Evolutionary conservation across 2,113 vertebrate genomes (phyloP).

Genomic region (Chaetodon trifascialis): DNA sequence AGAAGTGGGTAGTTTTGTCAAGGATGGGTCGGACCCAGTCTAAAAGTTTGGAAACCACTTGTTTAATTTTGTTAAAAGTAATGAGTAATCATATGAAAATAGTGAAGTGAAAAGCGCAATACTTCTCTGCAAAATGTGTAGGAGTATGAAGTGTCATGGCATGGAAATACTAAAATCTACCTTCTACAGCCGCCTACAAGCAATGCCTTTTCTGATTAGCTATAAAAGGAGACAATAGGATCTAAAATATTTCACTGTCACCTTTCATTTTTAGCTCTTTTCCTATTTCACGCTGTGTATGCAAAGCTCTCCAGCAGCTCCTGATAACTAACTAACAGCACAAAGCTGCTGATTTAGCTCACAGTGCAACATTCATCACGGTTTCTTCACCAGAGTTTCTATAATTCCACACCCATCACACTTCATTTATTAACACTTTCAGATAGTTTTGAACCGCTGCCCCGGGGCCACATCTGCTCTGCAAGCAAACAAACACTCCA

Average conservation of each 20-base stretch:
- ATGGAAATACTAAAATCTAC: not conserved
- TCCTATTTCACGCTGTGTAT: not conserved
- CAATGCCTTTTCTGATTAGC: not conserved
- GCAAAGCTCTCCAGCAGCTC: slow-evolving; percentile 1
- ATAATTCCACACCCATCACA: slow-evolving; percentile 21
- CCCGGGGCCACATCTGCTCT: slow-evolving; percentile 33
- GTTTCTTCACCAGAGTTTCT: not conserved
- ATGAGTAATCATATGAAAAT: not conserved
- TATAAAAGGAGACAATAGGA: not conserved
- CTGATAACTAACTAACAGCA: slow-evolving; percentile 15
- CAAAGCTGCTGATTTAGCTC: slow-evolving; percentile 33
- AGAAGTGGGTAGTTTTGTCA: too few species aligned
- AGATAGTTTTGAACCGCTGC: slow-evolving; percentile 18
- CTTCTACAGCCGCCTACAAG: not conserved
- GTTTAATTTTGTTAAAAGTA: not conserved
- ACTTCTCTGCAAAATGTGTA: not conserved
- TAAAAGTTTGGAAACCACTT: not conserved
- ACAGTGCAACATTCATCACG: slow-evolving; percentile 25
- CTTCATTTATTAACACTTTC: slow-evolving; percentile 27
- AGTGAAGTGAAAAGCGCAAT: not conserved
- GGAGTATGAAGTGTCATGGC: not conserved
- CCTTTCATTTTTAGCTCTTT: not conserved
- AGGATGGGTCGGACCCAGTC: too few species aligned
- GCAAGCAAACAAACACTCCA: slow-evolving; percentile 26
- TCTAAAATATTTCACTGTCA: not conserved